Evolutionary conservation across 2,797 vertebrate species (phyloP).

Genomic region (Malurus splendens): DNA sequence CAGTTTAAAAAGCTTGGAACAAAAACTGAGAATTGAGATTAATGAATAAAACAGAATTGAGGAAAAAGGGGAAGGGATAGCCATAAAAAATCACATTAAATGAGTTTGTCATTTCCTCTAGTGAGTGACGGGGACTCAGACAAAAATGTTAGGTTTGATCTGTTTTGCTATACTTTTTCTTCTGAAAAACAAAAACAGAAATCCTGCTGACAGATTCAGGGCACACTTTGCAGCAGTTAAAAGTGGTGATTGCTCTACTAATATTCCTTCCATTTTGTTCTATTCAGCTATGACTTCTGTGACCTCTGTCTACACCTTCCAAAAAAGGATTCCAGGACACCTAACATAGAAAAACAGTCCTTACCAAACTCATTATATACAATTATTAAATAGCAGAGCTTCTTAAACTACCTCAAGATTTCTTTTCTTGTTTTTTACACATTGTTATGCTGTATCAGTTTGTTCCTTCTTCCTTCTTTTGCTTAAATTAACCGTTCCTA

Average conservation of each 20-base stretch:
- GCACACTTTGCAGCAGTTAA: slow-evolving; percentile 54
- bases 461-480: not conserved
- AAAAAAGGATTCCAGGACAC: slow-evolving; percentile 61
- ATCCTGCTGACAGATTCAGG: slow-evolving; percentile 70
- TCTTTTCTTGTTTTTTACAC: not conserved
- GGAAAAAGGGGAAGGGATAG: not conserved
- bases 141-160: slow-evolving; percentile 58
- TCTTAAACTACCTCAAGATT: not conserved
- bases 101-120: slow-evolving; percentile 55
- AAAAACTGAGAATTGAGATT: not conserved
- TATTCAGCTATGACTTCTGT: slow-evolving; percentile 35
- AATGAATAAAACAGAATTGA: slow-evolving; percentile 48
- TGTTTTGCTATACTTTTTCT: slow-evolving; percentile 56
- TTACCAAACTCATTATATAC: not conserved
- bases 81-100: slow-evolving; percentile 43
- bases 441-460: not conserved
- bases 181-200: slow-evolving; percentile 56
- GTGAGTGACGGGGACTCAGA: slow-evolving; percentile 45
- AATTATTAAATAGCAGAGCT: not conserved
- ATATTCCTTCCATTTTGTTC: slow-evolving; percentile 49
- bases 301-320: slow-evolving; percentile 72
- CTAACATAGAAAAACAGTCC: slow-evolving; percentile 12
- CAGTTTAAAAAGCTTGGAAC: slow-evolving; percentile 4
- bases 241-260: slow-evolving; percentile 50
- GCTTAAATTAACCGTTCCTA: not conserved